Evolutionary conservation across 2,113 vertebrate species (phyloP).

Genomic region (Tringa solitaria): DNA sequence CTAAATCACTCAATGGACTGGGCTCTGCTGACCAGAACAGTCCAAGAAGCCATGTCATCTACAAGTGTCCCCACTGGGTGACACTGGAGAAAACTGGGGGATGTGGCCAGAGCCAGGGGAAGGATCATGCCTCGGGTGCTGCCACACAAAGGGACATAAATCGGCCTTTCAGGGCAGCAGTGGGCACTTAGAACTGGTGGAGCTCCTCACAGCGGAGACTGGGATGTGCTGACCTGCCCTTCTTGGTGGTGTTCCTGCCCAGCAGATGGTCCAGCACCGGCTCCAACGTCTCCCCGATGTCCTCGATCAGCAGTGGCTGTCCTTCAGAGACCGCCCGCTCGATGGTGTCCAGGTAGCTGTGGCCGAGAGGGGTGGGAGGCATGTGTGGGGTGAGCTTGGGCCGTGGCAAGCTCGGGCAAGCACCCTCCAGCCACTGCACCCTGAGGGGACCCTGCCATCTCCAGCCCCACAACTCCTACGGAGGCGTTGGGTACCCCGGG

Average conservation of each 20-base stretch:
- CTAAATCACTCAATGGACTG: background rate
- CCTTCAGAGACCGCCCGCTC: conserved; percentile 70
- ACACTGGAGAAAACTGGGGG: background rate
- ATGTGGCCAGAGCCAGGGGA: background rate
- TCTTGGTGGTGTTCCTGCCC: conserved; percentile 75
- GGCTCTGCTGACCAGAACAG: background rate
- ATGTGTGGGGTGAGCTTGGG: rapidly evolving
- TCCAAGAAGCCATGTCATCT: background rate
- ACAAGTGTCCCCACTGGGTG: background rate
- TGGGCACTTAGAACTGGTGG: background rate
- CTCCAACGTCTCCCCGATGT: conserved; percentile 69
- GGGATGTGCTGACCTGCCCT: conserved; percentile 66
- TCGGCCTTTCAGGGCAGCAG: background rate
- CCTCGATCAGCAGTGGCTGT: conserved; percentile 73
- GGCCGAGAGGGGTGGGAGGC: rapidly evolving
- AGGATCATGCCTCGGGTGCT: background rate
- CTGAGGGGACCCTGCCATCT: rapidly evolving
- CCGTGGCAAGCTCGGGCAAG: no score
- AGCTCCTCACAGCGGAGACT: rapidly evolving
- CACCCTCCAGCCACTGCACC: rapidly evolving
- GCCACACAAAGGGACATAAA: background rate
- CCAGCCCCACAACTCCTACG: rapidly evolving
- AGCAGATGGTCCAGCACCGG: conserved; percentile 75
- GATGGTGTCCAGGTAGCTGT: conserved; percentile 75
- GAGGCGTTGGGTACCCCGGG: background rate